These are phyloP conservation scores for Pandemis corylana DNA, from an alignment of 2,888 invertebrate genomes.

Conservation along the genomic window DNA sequence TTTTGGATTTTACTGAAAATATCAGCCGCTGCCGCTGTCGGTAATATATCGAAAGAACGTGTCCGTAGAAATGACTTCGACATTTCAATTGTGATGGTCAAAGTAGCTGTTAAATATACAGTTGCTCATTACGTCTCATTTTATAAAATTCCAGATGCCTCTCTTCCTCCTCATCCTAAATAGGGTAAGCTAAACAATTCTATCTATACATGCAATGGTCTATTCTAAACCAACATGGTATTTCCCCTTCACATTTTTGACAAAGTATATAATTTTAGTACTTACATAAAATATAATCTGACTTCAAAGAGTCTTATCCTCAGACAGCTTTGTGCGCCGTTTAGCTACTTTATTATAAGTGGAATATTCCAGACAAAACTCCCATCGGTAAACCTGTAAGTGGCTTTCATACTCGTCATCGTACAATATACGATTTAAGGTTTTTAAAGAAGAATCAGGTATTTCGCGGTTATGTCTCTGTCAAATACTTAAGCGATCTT, in stretches of 20 bases:
- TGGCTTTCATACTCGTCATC: constrained; percentile 10
- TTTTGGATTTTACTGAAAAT: no score
- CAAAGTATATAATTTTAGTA: constrained; percentile 1
- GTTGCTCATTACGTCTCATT: neutral
- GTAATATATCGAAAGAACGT: no score
- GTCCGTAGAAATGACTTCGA: no score
- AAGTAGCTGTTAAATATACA: no score
- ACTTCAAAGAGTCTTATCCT: constrained; percentile 20
- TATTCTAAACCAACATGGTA: neutral
- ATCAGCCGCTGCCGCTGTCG: no score
- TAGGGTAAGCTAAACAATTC: no score
- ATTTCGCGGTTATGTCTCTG: no score
- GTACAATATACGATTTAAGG: neutral
- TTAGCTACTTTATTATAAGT: constrained; percentile 11
- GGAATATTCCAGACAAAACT: constrained; percentile 15
- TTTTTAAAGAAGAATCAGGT: neutral
- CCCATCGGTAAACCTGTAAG: constrained; percentile 5
- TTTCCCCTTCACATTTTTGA: neutral
- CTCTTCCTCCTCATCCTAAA: neutral
- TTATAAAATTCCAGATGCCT: neutral
- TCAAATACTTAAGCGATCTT: no score
- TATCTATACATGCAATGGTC: no score
- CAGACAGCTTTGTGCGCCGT: constrained; percentile 7
- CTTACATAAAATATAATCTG: neutral
- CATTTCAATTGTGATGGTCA: no score